Base-by-base conservation (phyloP, 2,797 vertebrate species). In the Rhinoraja longicauda region DNA sequence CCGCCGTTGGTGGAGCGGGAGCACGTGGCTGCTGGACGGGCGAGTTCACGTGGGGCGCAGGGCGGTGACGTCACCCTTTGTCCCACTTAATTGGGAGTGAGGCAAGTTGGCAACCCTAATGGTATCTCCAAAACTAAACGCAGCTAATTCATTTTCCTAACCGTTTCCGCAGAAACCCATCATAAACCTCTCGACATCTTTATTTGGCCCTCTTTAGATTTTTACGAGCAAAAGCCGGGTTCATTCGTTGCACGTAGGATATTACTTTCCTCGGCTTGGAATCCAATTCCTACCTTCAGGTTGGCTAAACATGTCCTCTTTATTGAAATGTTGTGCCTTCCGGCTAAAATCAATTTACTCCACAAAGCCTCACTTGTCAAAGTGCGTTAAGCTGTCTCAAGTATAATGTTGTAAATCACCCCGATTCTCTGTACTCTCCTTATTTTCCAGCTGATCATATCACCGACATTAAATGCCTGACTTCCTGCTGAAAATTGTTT, bases 271-370 rank as follows among this genome's bases (percentile, higher is more conserved):
- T 64, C 59, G 64, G 29, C 64, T 88, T n/a, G 59, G 19, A 19
- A n/a, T 32, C 4, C 4, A 29, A 88, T 88, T 64, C 19, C 10
- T 36, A 88, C n/a, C 24, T 57, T 57, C 19, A 24, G 21, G 45
- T 26, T 82, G 36, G 8, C 24, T 64, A 21, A 9, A 88, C 59
- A 62, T 86, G n/a, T 88, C 84, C 10, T 57, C 81, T 59, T 81
- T 53, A 29, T 84, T 57, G 81, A 84, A 84, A 84, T 88, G 62
- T 88, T 64, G n/a, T 19, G 29, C 84, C n/a, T 88, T n/a, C 7
- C 29, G 64, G 62, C 0, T 32, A 62, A 88, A 88, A 64, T 88
- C 84, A 88, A n/a, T 88, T n/a, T n/a, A 84, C 29, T 29, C 29
- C 59, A 32, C 59, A 64, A 8, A 32, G 79, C 79, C n/a, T 57